Evolutionary conservation across 2,113 vertebrate genomes (phyloP), one percentile per base, ranked within the genome.

Genomic region (Physeter macrocephalus): DNA sequence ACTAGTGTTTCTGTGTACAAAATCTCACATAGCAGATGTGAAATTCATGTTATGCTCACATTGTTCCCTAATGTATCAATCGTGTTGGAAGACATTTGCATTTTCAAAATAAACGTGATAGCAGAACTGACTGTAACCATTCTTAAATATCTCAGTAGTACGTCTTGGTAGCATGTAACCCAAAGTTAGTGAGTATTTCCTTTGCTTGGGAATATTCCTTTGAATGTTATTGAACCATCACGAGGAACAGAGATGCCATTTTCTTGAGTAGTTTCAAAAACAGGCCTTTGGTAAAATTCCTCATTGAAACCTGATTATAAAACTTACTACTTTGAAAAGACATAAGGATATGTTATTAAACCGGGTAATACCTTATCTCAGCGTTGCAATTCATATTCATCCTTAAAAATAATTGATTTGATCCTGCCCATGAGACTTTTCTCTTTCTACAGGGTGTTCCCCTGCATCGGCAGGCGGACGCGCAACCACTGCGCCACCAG

Each of bases 341-440:
- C 80, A 95, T 83, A 64, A 97, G 95, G 80, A 57, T 93, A n/a
- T 96, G 95, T 98, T 95, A 98, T 96, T 97, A 96, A 97, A 96
- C 10, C 41, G 43, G 69, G 91, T 96, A 87, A 95, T 95, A 84
- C 86, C 94, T 94, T 93, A 97, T 93, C 92, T 97, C 83, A 93
- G 90, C 95, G 98, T 96, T 87, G 43, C 25, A 93, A 67, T 97
- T 59, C 12, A 84, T 67, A 8, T 59, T 74, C 94, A 75, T 94
- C 93, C 64, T 49, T 97, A 88, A 69, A 97, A 97, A 93, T 96
- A 94, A 97, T 96, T 96, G 75, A 98, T 97, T 43, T 88, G 96
- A 92, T 94, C 18, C 86, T 90, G 57, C 29, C 52, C 36, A 66
- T 88, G 34, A 69, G 59, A 54, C 15, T 95, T 82, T 64, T 89